Percentiles rank a stretch among this genome's conserved stretches.
Conservation (phyloP, 2,113 vertebrate species). For the Rana temporaria region DNA sequence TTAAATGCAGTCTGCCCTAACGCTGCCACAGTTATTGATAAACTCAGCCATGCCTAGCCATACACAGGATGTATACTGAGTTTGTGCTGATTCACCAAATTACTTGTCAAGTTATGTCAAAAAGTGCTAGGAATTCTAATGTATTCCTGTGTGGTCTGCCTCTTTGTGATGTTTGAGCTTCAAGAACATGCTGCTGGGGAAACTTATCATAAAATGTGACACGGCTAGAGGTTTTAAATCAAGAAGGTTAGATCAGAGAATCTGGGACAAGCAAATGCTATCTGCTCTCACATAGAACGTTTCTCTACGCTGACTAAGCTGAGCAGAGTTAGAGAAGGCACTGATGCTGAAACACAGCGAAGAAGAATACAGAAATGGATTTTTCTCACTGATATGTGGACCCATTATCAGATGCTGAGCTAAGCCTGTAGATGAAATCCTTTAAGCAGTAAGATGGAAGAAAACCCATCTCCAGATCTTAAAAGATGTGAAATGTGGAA, state of each 20-base stretch:
- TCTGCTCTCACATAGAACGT: conserved; percentile 15
- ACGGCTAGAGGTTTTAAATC: conserved; percentile 16
- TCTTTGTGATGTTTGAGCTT: background rate
- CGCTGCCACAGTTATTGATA: conserved; percentile 1
- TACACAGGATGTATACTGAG: conserved; percentile 8
- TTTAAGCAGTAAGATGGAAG: conserved; percentile 10
- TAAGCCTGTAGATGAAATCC: conserved; percentile 25
- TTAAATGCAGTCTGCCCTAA: background rate
- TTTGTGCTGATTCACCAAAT: conserved; percentile 13
- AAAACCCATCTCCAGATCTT: conserved; percentile 16
- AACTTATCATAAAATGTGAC: conserved; percentile 16
- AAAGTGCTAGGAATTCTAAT: conserved; percentile 6
- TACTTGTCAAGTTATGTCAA: conserved; percentile 27
- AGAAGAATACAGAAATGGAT: conserved; percentile 13
- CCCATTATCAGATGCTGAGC: conserved; percentile 8
- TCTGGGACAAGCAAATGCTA: background rate
- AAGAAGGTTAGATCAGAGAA: conserved; percentile 27
- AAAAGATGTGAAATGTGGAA: no score
- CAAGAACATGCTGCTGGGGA: background rate
- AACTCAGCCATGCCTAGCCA: background rate
- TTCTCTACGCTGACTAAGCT: conserved; percentile 10
- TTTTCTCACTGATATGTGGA: background rate
- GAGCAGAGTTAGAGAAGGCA: conserved; percentile 4
- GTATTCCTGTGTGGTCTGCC: background rate
- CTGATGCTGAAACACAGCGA: conserved; percentile 20